phyloP scores from a whole-genome alignment of 2,888 invertebrate genomes.

The Maniola hyperantus region DNA sequence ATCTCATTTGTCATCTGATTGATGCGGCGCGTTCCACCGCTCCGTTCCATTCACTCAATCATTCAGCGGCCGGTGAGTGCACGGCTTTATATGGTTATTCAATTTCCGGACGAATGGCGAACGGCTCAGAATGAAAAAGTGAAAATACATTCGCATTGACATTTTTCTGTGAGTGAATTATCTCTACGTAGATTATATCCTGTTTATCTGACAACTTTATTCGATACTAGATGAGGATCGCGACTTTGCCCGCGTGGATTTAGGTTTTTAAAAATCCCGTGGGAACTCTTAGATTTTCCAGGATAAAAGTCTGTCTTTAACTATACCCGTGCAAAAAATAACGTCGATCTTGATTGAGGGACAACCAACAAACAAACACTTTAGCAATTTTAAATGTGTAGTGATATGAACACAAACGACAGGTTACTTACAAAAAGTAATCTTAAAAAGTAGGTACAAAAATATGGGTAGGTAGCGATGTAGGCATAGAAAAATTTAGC shows the following conservation, averaged over 20 bases:
- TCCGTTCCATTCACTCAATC: conserved; percentile 35
- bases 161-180: conserved; percentile 8
- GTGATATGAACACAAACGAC: no score
- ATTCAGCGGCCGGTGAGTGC: conserved; percentile 37
- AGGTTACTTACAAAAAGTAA: no score
- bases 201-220: conserved; percentile 1
- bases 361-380: no score
- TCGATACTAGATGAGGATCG: neutral
- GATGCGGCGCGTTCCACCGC: conserved; percentile 31
- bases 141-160: conserved; percentile 23
- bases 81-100: conserved; percentile 38
- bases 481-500: neutral
- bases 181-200: neutral
- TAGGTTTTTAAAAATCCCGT: no score
- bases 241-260: no score
- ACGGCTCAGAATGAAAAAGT: conserved; percentile 27
- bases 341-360: no score
- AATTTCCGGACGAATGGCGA: conserved; percentile 36
- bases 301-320: no score
- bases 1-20: conserved; percentile 34
- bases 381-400: no score
- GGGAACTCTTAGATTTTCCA: no score
- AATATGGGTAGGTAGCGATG: no score
- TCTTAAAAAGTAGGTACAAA: no score
- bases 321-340: no score